Percentiles rank a stretch among this genome's conserved stretches.
Evolutionary conservation across 2,888 invertebrate species (phyloP).

Genomic region (Xanthia togata): DNA sequence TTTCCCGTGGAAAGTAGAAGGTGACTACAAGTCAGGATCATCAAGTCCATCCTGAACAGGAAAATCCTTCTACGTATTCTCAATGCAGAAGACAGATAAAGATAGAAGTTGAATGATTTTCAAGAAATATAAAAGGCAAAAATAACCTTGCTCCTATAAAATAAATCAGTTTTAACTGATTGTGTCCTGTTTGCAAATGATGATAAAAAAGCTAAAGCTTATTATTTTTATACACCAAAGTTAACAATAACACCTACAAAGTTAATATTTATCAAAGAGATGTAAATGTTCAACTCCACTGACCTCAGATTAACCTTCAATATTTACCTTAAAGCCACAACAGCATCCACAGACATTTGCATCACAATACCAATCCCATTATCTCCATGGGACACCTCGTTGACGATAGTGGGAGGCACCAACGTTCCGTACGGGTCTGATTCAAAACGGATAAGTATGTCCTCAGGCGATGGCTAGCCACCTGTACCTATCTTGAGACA

Average conservation of each 20-base stretch:
- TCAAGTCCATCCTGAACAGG: too few species aligned
- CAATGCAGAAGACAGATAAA: too few species aligned
- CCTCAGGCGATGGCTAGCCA: conserved; percentile 41
- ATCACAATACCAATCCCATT: conserved; percentile 23
- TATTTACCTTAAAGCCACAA: not conserved
- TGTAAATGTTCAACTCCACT: not conserved
- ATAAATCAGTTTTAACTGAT: too few species aligned
- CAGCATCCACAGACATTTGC: conserved; percentile 9
- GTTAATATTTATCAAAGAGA: not conserved
- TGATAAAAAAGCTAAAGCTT: not conserved
- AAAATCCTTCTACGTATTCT: not conserved
- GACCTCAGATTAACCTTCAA: not conserved
- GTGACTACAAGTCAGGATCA: too few species aligned
- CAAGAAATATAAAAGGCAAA: too few species aligned
- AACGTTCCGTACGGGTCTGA: conserved; percentile 22
- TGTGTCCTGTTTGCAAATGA: too few species aligned
- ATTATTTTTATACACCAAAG: not conserved
- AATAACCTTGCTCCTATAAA: too few species aligned
- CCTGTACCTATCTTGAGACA: conserved; percentile 38
- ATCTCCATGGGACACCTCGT: conserved; percentile 20
- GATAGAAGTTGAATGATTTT: too few species aligned
- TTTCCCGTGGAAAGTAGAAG: too few species aligned
- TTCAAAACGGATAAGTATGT: conserved; percentile 46
- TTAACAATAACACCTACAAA: not conserved
- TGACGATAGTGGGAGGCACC: conserved; percentile 43